Conservation (phyloP, 2,888 invertebrate species). For the Leptogaster cylindrica region DNA sequence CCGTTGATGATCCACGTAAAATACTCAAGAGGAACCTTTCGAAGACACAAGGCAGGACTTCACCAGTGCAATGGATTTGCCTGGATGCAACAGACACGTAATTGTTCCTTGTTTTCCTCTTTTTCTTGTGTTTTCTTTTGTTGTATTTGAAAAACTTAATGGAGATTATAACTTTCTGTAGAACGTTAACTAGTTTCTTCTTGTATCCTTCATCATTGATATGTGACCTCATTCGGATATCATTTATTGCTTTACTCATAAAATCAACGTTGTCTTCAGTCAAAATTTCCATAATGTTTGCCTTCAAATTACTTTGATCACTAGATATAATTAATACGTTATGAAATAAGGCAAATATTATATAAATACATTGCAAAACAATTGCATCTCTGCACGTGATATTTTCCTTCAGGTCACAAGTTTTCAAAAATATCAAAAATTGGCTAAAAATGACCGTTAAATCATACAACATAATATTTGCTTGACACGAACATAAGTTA, state of each 20-base stretch:
- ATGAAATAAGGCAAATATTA: not conserved
- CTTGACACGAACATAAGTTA: slow-evolving; percentile 54
- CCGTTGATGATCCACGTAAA: slow-evolving; percentile 50
- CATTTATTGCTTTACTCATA: not conserved
- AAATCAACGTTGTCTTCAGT: slow-evolving; percentile 13
- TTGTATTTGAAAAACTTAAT: slow-evolving; percentile 6
- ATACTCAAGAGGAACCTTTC: no score
- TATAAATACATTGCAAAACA: not conserved
- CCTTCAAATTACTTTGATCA: not conserved
- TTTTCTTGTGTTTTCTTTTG: not conserved
- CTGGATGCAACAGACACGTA: slow-evolving; percentile 39
- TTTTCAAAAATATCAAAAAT: slow-evolving; percentile 42
- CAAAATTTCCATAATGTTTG: not conserved
- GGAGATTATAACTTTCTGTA: slow-evolving; percentile 52
- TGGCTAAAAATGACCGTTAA: slow-evolving; percentile 53
- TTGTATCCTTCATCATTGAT: slow-evolving; percentile 46
- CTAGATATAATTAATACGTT: slow-evolving; percentile 23
- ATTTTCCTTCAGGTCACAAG: not conserved
- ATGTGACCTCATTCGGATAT: not conserved
- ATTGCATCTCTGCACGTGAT: not conserved
- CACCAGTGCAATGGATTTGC: slow-evolving; percentile 47
- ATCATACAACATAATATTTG: slow-evolving; percentile 52
- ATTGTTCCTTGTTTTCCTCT: not conserved
- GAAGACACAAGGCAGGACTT: no score
- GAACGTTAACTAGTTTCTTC: slow-evolving; percentile 52